Base-by-base conservation (phyloP, 2,888 invertebrate genomes). In the Hipparchia semele region DNA sequence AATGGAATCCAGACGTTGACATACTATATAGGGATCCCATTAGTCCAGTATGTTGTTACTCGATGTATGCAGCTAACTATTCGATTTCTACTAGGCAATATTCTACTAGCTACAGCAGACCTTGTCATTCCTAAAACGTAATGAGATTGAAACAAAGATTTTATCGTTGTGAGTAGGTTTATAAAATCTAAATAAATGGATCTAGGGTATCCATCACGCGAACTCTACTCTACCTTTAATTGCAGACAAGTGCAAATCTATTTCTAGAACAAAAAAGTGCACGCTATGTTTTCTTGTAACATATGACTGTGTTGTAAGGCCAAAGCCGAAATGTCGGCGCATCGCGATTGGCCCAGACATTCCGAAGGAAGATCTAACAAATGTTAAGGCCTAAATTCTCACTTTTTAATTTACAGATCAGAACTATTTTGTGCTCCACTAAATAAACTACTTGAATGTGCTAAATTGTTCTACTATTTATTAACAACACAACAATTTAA, bases 11-110 rank as follows among this genome's bases (percentile, higher is more conserved):
- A 49, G 46, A 62, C 46, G 13, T 62, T 46, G 13, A 62, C 49
- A 62, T 62, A 49, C 13, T 46, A 62, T 62, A 46, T 13, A 62
- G 62, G 62, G 62, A n/a, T 46, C 62, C 61, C 49, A 62, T 61
- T 45, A n/a, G 61, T 45, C n/a, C 7, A 46, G n/a, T n/a, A n/a
- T 10, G n/a, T 13, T 39, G 39, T 39, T 39, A 7, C 8, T 62
- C n/a, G 23, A 23, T 23, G 23, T 23, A 23, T 23, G 23, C 23
- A 23, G 23, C 1, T 23, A 23, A 23, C 23, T 23, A 23, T 23
- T 23, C 23, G 46, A 46, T 62, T 46, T 62, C 46, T 46, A 12
- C 46, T 46, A 49, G 39, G 39, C 39, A 39, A 60, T 60, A 39
- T 12, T 8, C 12, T 9, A 60, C 39, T 6, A 39, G 39, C 6